Base-by-base conservation (phyloP, 1,140 invertebrate species). In the Euglossa dilemma region DNA sequence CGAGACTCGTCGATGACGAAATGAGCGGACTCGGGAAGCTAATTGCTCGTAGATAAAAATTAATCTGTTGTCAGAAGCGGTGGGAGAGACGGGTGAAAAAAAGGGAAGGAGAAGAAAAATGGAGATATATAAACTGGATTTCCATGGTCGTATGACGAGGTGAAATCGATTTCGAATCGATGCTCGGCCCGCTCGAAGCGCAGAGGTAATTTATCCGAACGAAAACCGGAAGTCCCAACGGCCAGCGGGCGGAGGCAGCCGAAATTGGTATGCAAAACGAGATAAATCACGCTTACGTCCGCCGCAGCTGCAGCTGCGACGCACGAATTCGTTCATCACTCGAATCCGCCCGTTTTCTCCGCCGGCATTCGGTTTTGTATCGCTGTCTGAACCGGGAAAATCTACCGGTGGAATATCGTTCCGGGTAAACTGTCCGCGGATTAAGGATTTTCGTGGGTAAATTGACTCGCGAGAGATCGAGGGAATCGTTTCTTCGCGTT, bases 281-380 rank as follows among this genome's bases (percentile, higher is more conserved):
- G 87, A 92, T 92, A 92, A 93, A 93, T 92, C 92, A 92, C 87
- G 91, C 87, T 90, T 90, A 90, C 84, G 91, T 90, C 87, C 77
- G 81, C 84, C 85, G 86, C 92, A 91, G 92, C 89, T 91, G 91
- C 85, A 86, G 83, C 82, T 77, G 74, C 72, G 54, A 66, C 74
- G 79, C 67, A 85, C 89, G 86, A 90, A 92, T 91, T 92, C 87
- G 86, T 90, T 91, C 87, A 85, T 92, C 90, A 85, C 85, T 83
- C 83, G 87, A 64, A 89, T 74, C 71, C 64, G 50, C 50, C 67
- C 28, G 67, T 66, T 84, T 80, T 23, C 73, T 69, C 63, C 20
- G 59, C 72, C 43, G 54, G 45, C 12, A 47, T 66, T 73, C 67
- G 72, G 14, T 76, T 83, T 78, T 67, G 61, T 75, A 50, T 76